Evolutionary conservation across 2,113 vertebrate genomes (phyloP).

Genomic region (Elephas maximus): DNA sequence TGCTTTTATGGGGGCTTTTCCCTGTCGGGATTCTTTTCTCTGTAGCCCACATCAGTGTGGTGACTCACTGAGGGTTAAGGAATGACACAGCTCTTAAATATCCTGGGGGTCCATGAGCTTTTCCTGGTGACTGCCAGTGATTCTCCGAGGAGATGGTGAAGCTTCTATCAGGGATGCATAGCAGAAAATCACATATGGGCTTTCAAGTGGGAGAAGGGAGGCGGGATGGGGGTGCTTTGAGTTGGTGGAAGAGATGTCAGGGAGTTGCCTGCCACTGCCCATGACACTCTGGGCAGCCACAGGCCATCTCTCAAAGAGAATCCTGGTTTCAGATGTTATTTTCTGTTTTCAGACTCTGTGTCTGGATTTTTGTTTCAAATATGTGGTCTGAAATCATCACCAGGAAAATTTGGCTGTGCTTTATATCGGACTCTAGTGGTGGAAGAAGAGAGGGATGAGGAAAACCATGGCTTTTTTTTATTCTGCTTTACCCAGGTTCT

Average conservation of each 20-base stretch:
- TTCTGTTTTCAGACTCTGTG: not conserved
- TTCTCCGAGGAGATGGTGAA: not conserved
- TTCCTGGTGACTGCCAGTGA: not conserved
- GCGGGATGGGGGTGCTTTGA: not conserved
- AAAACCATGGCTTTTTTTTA: not conserved
- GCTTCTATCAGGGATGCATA: not conserved
- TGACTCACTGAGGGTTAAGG: not conserved
- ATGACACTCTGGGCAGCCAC: not conserved
- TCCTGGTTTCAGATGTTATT: not conserved
- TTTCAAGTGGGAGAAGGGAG: not conserved
- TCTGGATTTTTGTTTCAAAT: not conserved
- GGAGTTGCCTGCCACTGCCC: not conserved
- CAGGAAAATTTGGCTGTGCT: not conserved
- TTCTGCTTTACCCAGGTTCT: no score
- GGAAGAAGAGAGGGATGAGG: not conserved
- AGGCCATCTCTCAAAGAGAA: not conserved
- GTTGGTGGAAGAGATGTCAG: not conserved
- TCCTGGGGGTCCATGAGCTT: not conserved
- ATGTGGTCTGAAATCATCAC: not conserved
- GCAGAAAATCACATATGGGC: not conserved
- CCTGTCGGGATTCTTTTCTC: not conserved
- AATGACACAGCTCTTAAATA: not conserved
- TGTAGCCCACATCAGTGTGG: not conserved
- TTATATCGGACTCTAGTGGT: not conserved
- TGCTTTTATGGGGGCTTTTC: conserved; percentile 10